Evolutionary conservation across 1,140 invertebrate genomes (phyloP), one percentile per base, ranked within the genome.

Genomic region (Drosophila sp.): DNA sequence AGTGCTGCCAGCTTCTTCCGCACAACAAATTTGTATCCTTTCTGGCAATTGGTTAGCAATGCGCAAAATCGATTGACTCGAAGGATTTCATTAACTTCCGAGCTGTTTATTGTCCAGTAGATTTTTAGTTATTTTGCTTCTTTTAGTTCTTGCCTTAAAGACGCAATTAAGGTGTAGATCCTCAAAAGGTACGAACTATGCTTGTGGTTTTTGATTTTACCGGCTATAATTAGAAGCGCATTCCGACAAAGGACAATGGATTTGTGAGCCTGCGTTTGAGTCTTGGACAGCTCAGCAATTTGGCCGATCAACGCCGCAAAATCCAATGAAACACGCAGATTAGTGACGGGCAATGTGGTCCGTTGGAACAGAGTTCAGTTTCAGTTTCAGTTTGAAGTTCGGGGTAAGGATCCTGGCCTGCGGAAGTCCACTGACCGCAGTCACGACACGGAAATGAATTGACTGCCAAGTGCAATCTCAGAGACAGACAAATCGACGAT

Each of bases 161-260:
- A 46, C 40, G 76, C 83, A 89, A 89, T 87, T 87, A 87, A 83
- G 57, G 82, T 87, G 82, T 87, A 87, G 72, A 89, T 87, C 83
- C 82, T 83, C 67, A 79, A 66, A 76, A 79, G 66, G 69, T 70
- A 56, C 50, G 48, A 51, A 46, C 65, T 64, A 7, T 34, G 21
- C 27, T 32, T 59, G 41, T 59, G 54, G 76, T 76, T 76, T 71
- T 72, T 69, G 65, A 65, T 76, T 72, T 80, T 27, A 58, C 72
- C 72, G 67, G 32, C 67, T 38, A 45, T 72, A 51, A 71, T 59
- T 69, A 58, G 56, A 53, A 56, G 78, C 73, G 45, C 27, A 64
- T 8, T 61, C 71, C 76, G 74, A 67, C 76, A 72, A 77, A 61
- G 62, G 78, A 74, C 62, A 74, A 75, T 72, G 57, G 61, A 53